phyloP scores from a whole-genome alignment of 2,113 vertebrate species.

The Stictonetta naevosa region DNA sequence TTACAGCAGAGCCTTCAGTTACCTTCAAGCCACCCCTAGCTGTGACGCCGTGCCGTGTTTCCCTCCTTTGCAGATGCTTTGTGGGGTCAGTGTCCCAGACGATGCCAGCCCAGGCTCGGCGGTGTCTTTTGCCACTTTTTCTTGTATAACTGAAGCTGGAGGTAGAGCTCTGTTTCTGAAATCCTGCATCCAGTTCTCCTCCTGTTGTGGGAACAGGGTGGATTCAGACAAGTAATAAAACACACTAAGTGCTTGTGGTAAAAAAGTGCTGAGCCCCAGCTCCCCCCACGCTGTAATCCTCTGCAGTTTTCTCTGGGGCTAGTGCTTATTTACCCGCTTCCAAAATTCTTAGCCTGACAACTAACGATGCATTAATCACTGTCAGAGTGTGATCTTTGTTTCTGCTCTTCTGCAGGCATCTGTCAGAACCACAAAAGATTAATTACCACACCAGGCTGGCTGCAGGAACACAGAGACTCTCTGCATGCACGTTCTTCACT shows the following conservation, averaged over 20 bases:
- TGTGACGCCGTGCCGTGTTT: accelerated
- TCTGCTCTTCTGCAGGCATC: conserved; percentile 21
- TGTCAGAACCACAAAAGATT: conserved; percentile 36
- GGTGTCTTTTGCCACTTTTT: background rate
- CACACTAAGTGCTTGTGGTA: background rate
- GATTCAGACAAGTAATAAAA: background rate
- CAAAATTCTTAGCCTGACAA: conserved; percentile 19
- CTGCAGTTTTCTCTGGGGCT: background rate
- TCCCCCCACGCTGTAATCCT: background rate
- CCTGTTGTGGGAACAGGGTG: background rate
- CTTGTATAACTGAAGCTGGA: background rate
- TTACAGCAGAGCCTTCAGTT: background rate
- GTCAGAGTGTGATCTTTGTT: background rate
- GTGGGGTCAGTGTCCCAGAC: background rate
- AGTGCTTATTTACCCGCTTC: conserved; percentile 26
- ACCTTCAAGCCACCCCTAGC: background rate
- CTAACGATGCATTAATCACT: conserved; percentile 28
- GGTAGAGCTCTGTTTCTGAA: background rate
- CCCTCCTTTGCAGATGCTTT: background rate
- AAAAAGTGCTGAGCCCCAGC: background rate
- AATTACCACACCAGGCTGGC: background rate
- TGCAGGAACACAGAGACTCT: background rate
- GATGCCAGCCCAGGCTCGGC: accelerated
- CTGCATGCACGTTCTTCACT: accelerated
- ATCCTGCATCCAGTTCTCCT: background rate